Conservation (phyloP, 2,888 invertebrate species). For the Anarsia innoxiella region DNA sequence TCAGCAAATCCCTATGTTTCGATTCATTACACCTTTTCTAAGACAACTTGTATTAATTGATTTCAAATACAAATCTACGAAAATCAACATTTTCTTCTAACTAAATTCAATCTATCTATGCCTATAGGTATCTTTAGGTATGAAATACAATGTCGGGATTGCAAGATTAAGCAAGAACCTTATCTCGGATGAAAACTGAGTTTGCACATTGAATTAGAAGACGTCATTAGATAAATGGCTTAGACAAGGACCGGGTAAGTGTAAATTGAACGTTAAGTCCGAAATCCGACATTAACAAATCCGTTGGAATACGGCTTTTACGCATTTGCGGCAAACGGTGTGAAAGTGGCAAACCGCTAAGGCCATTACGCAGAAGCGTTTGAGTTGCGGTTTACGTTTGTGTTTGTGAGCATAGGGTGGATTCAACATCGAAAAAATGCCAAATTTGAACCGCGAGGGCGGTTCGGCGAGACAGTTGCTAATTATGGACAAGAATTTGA, state of each 20-base stretch:
- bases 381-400: no score
- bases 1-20: no score
- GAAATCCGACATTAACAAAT: slow-evolving; percentile 2
- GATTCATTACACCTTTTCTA: not conserved
- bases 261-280: slow-evolving; percentile 6
- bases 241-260: not conserved
- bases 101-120: not conserved
- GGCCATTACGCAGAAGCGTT: no score
- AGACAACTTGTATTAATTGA: not conserved
- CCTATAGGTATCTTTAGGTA: not conserved
- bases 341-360: no score
- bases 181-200: not conserved
- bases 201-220: not conserved
- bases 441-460: no score
- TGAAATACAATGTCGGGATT: not conserved
- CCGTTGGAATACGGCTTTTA: no score
- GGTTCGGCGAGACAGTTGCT: no score
- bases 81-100: not conserved
- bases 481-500: no score
- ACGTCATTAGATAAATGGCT: slow-evolving; percentile 5
- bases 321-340: no score
- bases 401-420: no score
- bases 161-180: not conserved
- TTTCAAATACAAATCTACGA: not conserved
- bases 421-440: no score